Evolutionary conservation across 2,888 invertebrate genomes (phyloP).

Genomic region (Eupithecia insigniata): DNA sequence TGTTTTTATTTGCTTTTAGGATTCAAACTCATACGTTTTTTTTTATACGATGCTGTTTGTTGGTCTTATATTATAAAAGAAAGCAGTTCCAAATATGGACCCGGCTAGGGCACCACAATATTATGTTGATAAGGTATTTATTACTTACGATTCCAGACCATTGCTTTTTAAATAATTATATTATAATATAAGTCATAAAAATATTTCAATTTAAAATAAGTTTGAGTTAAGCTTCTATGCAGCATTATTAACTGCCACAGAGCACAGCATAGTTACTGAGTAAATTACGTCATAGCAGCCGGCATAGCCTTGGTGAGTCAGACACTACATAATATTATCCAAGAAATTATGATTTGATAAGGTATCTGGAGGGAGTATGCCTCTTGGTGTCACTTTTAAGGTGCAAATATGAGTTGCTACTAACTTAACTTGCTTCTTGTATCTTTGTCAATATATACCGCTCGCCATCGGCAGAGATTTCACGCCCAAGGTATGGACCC

Average conservation of each 20-base stretch:
- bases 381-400: neutral
- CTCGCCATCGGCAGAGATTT: no score
- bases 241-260: neutral
- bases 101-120: no score
- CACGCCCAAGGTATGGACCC: no score
- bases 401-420: neutral
- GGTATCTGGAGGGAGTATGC: slow-evolving; percentile 9
- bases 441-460: neutral
- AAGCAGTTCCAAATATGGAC: no score
- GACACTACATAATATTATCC: slow-evolving; percentile 37
- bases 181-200: no score
- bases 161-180: no score
- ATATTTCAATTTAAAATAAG: neutral
- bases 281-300: slow-evolving; percentile 37
- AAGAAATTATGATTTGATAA: slow-evolving; percentile 43
- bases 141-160: no score
- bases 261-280: slow-evolving; percentile 10
- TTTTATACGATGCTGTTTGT: no score
- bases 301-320: slow-evolving; percentile 44
- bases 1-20: neutral
- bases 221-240: slow-evolving; percentile 19
- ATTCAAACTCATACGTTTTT: no score
- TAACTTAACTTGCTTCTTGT: neutral
- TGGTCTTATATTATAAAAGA: no score
- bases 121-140: no score